Percentiles rank a stretch among this genome's conserved stretches.
phyloP scores from a whole-genome alignment of 2,113 vertebrate genomes.

The Salvelinus fontinalis region DNA sequence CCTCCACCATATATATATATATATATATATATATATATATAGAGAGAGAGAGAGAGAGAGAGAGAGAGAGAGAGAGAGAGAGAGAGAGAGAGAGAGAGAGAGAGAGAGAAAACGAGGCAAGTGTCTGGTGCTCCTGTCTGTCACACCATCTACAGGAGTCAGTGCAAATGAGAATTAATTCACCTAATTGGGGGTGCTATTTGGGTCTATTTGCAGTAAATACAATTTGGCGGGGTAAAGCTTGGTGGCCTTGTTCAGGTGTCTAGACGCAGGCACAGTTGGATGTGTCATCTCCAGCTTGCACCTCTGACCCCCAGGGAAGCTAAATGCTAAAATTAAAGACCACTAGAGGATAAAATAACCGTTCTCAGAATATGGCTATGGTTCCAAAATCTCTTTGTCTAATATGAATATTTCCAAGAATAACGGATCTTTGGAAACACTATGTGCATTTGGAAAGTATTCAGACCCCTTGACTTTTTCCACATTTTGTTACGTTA shows the following conservation, averaged over 20 bases:
- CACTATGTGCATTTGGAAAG: too few relatives aligned
- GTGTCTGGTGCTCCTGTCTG: conserved; percentile 38
- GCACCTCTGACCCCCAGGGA: conserved; percentile 3
- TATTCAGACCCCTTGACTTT: too few relatives aligned
- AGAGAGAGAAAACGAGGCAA: conserved; percentile 10
- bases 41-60: too few relatives aligned
- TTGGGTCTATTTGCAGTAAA: conserved; percentile 55
- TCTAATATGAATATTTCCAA: too few relatives aligned
- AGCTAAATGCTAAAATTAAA: not conserved
- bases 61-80: too few relatives aligned
- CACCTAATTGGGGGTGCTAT: conserved; percentile 58
- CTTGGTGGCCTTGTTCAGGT: conserved; percentile 18
- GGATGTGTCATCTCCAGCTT: conserved; percentile 15
- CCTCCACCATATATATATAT: not conserved
- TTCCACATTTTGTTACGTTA: too few relatives aligned
- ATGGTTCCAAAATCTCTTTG: too few relatives aligned
- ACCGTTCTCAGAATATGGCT: not conserved
- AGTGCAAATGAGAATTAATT: conserved; percentile 54
- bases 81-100: too few relatives aligned
- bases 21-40: too few relatives aligned
- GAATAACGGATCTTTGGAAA: too few relatives aligned
- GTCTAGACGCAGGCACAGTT: conserved; percentile 20
- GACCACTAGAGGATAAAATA: not conserved
- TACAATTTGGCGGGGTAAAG: conserved; percentile 52
- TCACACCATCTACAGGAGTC: conserved; percentile 40